phyloP scores from a whole-genome alignment of 2,797 vertebrate genomes.

The Periparus ater region DNA sequence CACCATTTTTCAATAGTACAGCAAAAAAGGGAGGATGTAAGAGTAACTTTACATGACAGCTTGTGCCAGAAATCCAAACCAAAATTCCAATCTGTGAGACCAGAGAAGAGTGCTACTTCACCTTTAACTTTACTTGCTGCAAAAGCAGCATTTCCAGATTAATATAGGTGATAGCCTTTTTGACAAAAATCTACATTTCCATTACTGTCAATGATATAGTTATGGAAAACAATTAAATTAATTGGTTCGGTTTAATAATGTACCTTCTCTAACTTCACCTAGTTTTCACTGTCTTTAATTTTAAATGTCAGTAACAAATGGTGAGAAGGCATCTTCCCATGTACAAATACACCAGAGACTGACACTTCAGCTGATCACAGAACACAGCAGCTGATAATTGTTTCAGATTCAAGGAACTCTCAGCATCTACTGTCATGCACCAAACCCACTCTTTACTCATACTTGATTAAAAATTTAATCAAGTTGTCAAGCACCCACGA shows the following conservation, averaged over 20 bases:
- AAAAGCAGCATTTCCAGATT: not conserved
- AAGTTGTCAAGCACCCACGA: constrained; percentile 53
- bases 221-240: not conserved
- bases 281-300: constrained; percentile 3
- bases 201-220: not conserved
- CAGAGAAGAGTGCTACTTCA: not conserved
- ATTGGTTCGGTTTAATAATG: not conserved
- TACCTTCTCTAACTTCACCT: not conserved
- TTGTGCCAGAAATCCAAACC: not conserved
- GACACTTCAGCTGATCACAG: constrained; percentile 29
- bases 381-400: constrained; percentile 25
- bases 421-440: not conserved
- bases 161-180: not conserved
- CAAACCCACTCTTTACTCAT: constrained; percentile 25
- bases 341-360: not conserved
- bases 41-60: not conserved
- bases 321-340: constrained; percentile 11
- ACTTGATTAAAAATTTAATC: constrained; percentile 64
- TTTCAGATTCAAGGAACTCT: constrained; percentile 58
- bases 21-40: not conserved
- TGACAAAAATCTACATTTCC: not conserved
- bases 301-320: constrained; percentile 19
- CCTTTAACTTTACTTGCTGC: not conserved
- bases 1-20: not conserved
- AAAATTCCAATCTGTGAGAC: not conserved